Conservation (phyloP, 2,113 vertebrate genomes). For the Chaenogobius annularis region DNA sequence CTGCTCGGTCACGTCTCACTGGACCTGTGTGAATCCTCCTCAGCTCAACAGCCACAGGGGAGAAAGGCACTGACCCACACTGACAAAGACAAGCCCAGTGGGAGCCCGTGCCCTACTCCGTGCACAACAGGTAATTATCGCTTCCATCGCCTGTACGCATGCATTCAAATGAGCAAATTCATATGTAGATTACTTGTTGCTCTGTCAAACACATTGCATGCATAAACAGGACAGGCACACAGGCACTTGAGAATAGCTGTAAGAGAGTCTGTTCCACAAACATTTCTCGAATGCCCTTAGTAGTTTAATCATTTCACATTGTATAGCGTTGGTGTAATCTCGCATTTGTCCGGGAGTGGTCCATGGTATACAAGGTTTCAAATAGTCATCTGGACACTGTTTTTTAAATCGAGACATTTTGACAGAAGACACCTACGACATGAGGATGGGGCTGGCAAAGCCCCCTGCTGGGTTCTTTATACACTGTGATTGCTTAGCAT, state of each 20-base stretch:
- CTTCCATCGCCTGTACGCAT: conserved; percentile 53
- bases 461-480: too few species aligned
- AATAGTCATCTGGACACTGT: too few species aligned
- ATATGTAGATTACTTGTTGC: conserved; percentile 65
- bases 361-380: too few species aligned
- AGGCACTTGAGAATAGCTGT: not conserved
- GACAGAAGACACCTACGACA: too few species aligned
- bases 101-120: conserved; percentile 49
- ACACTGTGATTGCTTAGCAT: too few species aligned
- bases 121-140: conserved; percentile 71
- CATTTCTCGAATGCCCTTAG: not conserved
- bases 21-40: conserved; percentile 44
- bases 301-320: not conserved
- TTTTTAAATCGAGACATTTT: too few species aligned
- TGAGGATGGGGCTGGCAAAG: too few species aligned
- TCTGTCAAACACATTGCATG: conserved; percentile 17
- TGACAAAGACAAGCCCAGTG: conserved; percentile 49
- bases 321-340: not conserved
- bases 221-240: conserved; percentile 23
- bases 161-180: conserved; percentile 67
- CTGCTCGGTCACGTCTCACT: conserved; percentile 53
- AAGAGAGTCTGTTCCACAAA: not conserved
- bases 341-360: too few species aligned
- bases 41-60: conserved; percentile 26
- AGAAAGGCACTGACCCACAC: conserved; percentile 45